A percentile compares a stretch with the other conserved stretches of the same genome.
phyloP scores from a whole-genome alignment of 2,797 vertebrate species.

The Etheostoma perlongum region DNA sequence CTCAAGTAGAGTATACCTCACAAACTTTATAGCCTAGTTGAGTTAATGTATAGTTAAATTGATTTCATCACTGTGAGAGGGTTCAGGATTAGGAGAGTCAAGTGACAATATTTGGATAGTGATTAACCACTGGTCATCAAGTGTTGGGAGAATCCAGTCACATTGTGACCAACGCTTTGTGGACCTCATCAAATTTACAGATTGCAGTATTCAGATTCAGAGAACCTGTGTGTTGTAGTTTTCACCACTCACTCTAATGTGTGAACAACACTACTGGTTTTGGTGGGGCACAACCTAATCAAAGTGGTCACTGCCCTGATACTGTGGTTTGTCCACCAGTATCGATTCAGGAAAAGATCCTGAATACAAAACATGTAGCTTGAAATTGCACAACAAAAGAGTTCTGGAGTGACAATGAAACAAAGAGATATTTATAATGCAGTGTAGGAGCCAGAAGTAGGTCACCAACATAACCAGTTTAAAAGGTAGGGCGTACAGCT shows the following conservation, averaged over 20 bases:
- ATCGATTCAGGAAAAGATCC: background rate
- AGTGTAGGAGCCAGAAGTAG: background rate
- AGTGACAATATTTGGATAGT: background rate
- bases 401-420: background rate
- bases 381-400: background rate
- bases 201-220: background rate
- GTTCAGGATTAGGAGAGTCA: background rate
- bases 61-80: background rate
- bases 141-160: background rate
- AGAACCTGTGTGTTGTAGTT: background rate
- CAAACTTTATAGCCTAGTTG: background rate
- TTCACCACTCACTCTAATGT: background rate
- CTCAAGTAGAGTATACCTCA: background rate
- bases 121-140: background rate
- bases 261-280: conserved; percentile 7
- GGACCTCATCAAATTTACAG: conserved; percentile 16
- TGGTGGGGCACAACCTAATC: background rate
- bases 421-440: background rate
- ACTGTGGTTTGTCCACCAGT: background rate
- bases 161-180: background rate
- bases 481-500: background rate
- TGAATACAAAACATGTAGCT: background rate
- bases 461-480: background rate
- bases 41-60: conserved; percentile 1
- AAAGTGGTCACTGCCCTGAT: conserved; percentile 12